These are phyloP conservation scores for Scaptomyza graminum DNA, from an alignment of 1,140 invertebrate genomes.

Conservation along the genomic window DNA sequence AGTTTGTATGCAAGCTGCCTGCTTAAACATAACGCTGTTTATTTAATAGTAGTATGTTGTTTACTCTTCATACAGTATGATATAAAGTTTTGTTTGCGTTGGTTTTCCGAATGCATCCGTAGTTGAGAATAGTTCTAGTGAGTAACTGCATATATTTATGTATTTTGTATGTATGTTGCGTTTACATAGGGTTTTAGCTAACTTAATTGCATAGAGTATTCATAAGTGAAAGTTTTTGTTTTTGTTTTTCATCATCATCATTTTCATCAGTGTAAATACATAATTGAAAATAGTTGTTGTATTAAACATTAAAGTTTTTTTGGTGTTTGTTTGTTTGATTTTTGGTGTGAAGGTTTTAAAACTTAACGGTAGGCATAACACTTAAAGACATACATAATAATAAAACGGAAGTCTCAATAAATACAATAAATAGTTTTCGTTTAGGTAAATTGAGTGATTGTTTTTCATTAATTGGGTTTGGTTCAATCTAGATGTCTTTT, in stretches of 20 bases:
- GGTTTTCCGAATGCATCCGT: slow-evolving; percentile 48
- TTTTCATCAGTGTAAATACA: slow-evolving; percentile 64
- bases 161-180: slow-evolving; percentile 41
- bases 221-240: slow-evolving; percentile 43
- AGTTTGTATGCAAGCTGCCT: slow-evolving; percentile 35
- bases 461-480: slow-evolving; percentile 76
- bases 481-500: slow-evolving; percentile 41
- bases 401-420: slow-evolving; percentile 57
- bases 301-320: slow-evolving; percentile 11
- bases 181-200: slow-evolving; percentile 62
- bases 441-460: slow-evolving; percentile 80
- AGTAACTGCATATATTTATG: slow-evolving; percentile 49
- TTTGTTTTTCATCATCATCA: not conserved
- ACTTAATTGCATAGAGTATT: slow-evolving; percentile 72
- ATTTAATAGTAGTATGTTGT: slow-evolving; percentile 50
- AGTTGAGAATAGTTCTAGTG: slow-evolving; percentile 60
- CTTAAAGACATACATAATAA: slow-evolving; percentile 54
- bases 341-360: slow-evolving; percentile 47
- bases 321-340: too few species aligned
- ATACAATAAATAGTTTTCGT: slow-evolving; percentile 38
- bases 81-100: slow-evolving; percentile 46
- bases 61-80: slow-evolving; percentile 54
- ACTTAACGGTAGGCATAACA: slow-evolving; percentile 76
- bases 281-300: slow-evolving; percentile 58
- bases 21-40: slow-evolving; percentile 71